Evolutionary conservation across 2,888 invertebrate genomes (phyloP), one percentile per base, ranked within the genome.

Genomic region (Cerceris rybyensis): DNA sequence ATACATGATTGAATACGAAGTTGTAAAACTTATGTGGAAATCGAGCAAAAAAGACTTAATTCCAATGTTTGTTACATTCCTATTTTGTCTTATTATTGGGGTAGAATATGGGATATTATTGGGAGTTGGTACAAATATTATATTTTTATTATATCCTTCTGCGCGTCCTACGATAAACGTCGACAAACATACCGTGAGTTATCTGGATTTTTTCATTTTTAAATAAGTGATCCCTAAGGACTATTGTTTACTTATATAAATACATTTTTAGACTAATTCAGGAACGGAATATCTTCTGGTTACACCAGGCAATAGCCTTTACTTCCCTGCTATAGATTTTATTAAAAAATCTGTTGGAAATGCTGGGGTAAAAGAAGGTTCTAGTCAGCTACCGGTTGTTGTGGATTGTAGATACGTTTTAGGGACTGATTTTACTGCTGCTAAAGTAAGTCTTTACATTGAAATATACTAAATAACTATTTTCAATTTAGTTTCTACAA

Each of bases 1-100:
- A 91, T 97, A 97, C 93, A 98, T 98, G 98, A 97, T 98, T 88
- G 98, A 98, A 92, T 97, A 97, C 91, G 97, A 97, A 93, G 96
- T 96, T 60, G 95, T 97, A 0, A 96, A 96, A 86, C 96, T 97
- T 0, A 96, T 97, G 95, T 97, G 97, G 97, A 94, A 95, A 13
- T 96, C 97, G 0, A 96, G 96, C 78, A 95, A 96, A 80, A 94
- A 95, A 83, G 98, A 98, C 83, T 91, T 97, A 2, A 94, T 97
- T 4, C 97, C 98, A 0, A 96, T 97, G 76, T 94, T 95, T 78
- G 96, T 96, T 0, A 98, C 98, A 0, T 98, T 98, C 91, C 93
- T 96, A 0, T 92, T 96, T 28, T 98, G 98, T 81, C 94, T 98
- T 13, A 93, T 94, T 0, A 94, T 97, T 73, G 98, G 98, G 0